Evolutionary conservation across 2,797 vertebrate genomes (phyloP).

Genomic region (Gallinago solitaria): DNA sequence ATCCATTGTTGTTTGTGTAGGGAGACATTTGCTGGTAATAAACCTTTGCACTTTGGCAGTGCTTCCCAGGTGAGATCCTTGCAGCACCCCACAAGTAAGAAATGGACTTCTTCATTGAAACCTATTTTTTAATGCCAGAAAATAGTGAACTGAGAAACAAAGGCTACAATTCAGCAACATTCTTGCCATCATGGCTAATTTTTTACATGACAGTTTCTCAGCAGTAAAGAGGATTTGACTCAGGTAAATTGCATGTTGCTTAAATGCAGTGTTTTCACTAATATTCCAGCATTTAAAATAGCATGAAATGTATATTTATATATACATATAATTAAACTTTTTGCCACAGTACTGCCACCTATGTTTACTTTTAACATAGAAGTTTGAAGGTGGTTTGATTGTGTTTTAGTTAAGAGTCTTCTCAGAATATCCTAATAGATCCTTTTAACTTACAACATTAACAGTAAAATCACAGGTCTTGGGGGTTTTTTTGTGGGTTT

Average conservation of each 20-base stretch:
- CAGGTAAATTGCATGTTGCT: not conserved
- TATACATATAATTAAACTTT: not conserved
- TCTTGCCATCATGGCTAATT: accelerated
- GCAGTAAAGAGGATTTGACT: not conserved
- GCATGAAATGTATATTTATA: not conserved
- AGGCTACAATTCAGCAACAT: not conserved
- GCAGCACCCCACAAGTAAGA: not conserved
- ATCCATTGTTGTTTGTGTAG: not conserved
- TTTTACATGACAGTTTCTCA: not conserved
- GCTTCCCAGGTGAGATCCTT: not conserved
- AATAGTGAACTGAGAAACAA: not conserved
- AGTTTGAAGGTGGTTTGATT: not conserved
- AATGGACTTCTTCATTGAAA: not conserved
- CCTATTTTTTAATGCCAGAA: not conserved
- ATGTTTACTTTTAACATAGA: not conserved
- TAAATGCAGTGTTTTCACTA: not conserved
- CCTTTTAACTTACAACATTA: not conserved
- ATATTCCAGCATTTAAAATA: not conserved
- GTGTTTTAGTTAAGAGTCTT: not conserved
- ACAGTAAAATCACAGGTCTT: not conserved
- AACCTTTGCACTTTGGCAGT: not conserved
- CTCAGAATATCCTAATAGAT: not conserved
- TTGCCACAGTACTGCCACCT: not conserved
- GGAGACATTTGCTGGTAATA: not conserved
- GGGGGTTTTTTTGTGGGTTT: not conserved